These are phyloP conservation scores for Dicrurus megarhynchus DNA, from an alignment of 2,113 vertebrate species.

Conservation along the genomic window DNA sequence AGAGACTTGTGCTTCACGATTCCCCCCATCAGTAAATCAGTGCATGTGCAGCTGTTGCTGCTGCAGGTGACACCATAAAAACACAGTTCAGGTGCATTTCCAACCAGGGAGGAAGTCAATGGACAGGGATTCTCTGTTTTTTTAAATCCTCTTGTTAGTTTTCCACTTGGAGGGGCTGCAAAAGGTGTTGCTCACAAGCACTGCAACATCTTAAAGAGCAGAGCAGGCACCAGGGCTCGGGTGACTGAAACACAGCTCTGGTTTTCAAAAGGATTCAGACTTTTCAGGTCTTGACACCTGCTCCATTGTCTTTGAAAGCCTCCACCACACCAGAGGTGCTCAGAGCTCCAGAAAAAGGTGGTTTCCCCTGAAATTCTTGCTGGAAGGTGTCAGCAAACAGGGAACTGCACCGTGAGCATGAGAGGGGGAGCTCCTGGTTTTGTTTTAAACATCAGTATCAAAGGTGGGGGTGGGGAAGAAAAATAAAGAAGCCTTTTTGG, in stretches of 20 bases:
- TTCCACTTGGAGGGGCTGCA: background rate
- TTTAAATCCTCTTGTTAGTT: background rate
- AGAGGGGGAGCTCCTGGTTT: background rate
- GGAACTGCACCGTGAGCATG: fast-evolving
- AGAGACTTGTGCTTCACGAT: fast-evolving
- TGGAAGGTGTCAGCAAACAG: background rate
- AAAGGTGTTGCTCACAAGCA: background rate
- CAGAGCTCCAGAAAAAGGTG: background rate
- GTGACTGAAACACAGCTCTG: background rate
- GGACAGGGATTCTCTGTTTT: background rate
- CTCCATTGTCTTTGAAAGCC: background rate
- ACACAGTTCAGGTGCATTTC: background rate
- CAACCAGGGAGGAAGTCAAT: background rate
- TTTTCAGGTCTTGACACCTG: background rate
- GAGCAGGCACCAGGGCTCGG: background rate
- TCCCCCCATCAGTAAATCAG: background rate
- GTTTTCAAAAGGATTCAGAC: background rate
- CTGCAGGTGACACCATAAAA: background rate
- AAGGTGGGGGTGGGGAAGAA: fast-evolving
- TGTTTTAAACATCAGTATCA: background rate
- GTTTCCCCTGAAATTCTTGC: background rate
- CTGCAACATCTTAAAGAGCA: background rate
- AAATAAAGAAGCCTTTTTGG: background rate
- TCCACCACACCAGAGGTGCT: background rate
- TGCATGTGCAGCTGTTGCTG: fast-evolving